Percentiles rank a stretch among this genome's conserved stretches.
phyloP scores from a whole-genome alignment of 1,140 invertebrate species.

The Orchesella cincta region DNA sequence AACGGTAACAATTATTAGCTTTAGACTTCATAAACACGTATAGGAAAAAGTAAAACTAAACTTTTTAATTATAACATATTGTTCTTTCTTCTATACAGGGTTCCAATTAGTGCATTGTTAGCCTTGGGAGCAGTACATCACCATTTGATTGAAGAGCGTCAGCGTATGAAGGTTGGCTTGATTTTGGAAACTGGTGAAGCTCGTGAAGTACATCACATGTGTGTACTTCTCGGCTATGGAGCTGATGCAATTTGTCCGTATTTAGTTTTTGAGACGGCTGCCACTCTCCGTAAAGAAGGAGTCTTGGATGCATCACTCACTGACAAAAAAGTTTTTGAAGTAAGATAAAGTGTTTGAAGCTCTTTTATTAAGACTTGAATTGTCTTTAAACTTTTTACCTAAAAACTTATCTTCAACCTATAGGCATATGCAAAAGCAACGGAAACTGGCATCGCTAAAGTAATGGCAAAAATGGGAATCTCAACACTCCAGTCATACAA shows the following conservation, averaged over 20 bases:
- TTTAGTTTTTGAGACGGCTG: slow-evolving; percentile 89
- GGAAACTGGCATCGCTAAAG: slow-evolving; percentile 79
- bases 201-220: slow-evolving; percentile 57
- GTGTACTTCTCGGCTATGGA: slow-evolving; percentile 89
- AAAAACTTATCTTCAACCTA: too few relatives aligned
- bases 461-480: slow-evolving; percentile 99
- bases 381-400: slow-evolving; percentile 37
- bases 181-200: slow-evolving; percentile 92
- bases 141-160: slow-evolving; percentile 89
- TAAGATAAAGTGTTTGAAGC: slow-evolving; percentile 57
- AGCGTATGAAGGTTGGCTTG: slow-evolving; percentile 93
- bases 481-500: slow-evolving; percentile 99
- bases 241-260: slow-evolving; percentile 98
- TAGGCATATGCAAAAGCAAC: slow-evolving; percentile 72
- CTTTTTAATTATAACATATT: slow-evolving; percentile 32
- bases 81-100: slow-evolving; percentile 59
- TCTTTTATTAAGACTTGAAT: background rate
- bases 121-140: slow-evolving; percentile 93
- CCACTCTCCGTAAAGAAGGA: slow-evolving; percentile 76
- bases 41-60: background rate
- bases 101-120: slow-evolving; percentile 80
- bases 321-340: slow-evolving; percentile 83
- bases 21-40: background rate
- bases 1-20: slow-evolving; percentile 59
- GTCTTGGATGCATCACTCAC: slow-evolving; percentile 73